phyloP scores from a whole-genome alignment of 2,888 invertebrate genomes.

The Polietes domitor region DNA sequence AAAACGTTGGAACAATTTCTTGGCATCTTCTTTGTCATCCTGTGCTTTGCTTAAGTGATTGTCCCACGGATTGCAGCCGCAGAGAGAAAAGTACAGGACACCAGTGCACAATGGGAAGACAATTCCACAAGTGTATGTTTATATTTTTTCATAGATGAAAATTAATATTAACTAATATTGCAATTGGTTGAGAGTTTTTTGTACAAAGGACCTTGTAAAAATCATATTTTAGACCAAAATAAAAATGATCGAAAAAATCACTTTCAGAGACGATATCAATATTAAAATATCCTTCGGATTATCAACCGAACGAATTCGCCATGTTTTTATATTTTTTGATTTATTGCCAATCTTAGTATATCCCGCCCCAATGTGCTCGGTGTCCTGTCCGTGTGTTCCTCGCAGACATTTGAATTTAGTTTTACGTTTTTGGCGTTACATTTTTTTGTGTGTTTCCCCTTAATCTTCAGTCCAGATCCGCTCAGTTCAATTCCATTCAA shows the following conservation, averaged over 20 bases:
- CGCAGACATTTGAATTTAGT: slow-evolving; percentile 52
- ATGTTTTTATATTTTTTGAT: too few species aligned
- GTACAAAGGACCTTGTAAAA: too few species aligned
- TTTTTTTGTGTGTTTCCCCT: slow-evolving; percentile 68
- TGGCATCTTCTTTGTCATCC: slow-evolving; percentile 61
- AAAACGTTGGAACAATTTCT: slow-evolving; percentile 45
- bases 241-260: too few species aligned
- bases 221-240: too few species aligned
- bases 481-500: slow-evolving; percentile 72
- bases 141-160: too few species aligned
- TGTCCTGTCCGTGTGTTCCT: slow-evolving; percentile 56
- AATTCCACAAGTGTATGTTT: too few species aligned
- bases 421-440: slow-evolving; percentile 73
- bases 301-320: too few species aligned
- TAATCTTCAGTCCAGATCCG: slow-evolving; percentile 73
- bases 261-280: too few species aligned
- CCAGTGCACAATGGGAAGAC: background rate
- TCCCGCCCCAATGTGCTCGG: slow-evolving; percentile 15
- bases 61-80: background rate
- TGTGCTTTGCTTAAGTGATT: slow-evolving; percentile 40
- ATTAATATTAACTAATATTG: too few species aligned
- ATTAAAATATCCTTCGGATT: too few species aligned
- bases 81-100: background rate
- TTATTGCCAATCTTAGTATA: too few species aligned
- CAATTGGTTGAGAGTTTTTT: too few species aligned